These are phyloP conservation scores for Anaspis maculata DNA, from an alignment of 2,888 invertebrate genomes.

Conservation along the genomic window DNA sequence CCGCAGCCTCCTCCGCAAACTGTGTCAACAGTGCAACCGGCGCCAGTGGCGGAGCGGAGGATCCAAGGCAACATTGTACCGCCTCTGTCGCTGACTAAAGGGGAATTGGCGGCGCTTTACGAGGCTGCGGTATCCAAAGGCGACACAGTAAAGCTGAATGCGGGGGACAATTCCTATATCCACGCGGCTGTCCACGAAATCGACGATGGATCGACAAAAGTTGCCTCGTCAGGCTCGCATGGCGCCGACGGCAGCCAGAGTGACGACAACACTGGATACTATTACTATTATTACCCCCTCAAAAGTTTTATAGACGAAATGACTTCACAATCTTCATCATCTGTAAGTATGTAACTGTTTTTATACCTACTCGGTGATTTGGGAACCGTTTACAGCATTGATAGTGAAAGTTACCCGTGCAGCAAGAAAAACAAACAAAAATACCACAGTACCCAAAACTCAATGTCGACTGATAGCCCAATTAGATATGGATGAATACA, in stretches of 20 bases:
- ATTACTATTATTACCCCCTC: slow-evolving; percentile 49
- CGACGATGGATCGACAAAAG: slow-evolving; percentile 19
- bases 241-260: not conserved
- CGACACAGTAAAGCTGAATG: slow-evolving; percentile 32
- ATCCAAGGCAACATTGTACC: slow-evolving; percentile 19
- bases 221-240: not conserved
- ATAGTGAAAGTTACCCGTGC: no score
- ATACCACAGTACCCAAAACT: no score
- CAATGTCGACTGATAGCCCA: no score
- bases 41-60: slow-evolving; percentile 14
- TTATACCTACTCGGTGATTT: no score
- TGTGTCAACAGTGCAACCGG: not conserved
- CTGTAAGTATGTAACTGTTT: slow-evolving; percentile 19
- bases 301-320: slow-evolving; percentile 43
- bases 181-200: slow-evolving; percentile 39
- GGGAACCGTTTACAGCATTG: no score
- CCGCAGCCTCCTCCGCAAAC: not conserved
- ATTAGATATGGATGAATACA: no score
- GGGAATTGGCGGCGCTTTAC: slow-evolving; percentile 44
- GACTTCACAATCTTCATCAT: slow-evolving; percentile 24
- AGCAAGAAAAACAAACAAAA: no score
- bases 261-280: slow-evolving; percentile 35
- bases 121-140: slow-evolving; percentile 41
- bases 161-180: slow-evolving; percentile 27
- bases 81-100: slow-evolving; percentile 29